Percentiles rank a stretch among this genome's conserved stretches.
Evolutionary conservation across 2,888 invertebrate species (phyloP).

Genomic region (Nemotelus pantherinus): DNA sequence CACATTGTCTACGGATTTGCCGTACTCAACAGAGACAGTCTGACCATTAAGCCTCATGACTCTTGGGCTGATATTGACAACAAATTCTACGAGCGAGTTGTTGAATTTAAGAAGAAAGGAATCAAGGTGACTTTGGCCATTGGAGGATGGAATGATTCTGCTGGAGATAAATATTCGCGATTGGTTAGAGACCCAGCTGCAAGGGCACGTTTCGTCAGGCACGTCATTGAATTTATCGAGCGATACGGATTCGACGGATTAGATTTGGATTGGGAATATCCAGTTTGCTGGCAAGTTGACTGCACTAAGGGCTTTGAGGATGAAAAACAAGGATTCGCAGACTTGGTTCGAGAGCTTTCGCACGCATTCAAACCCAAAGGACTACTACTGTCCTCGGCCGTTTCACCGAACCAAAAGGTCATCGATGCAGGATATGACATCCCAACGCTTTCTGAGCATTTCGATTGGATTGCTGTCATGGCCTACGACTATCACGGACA

Average conservation of each 20-base stretch:
- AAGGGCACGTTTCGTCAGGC: constrained; percentile 77
- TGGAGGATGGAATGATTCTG: constrained; percentile 96
- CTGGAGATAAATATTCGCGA: constrained; percentile 87
- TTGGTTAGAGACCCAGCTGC: constrained; percentile 79
- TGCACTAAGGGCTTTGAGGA: constrained; percentile 83
- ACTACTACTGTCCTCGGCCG: constrained; percentile 81
- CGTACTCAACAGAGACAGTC: constrained; percentile 78
- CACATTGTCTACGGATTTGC: constrained; percentile 94
- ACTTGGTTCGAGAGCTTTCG: constrained; percentile 78
- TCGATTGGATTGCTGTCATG: constrained; percentile 93
- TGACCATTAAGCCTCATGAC: constrained; percentile 86
- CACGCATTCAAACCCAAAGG: constrained; percentile 76
- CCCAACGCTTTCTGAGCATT: constrained; percentile 75
- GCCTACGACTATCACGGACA: constrained; percentile 92
- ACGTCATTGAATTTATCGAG: constrained; percentile 80
- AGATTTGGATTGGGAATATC: constrained; percentile 95
- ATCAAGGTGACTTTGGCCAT: constrained; percentile 87
- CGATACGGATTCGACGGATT: constrained; percentile 88
- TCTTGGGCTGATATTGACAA: constrained; percentile 91
- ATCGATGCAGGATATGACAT: constrained; percentile 88
- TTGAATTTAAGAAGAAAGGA: constrained; percentile 75
- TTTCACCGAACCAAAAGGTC: constrained; percentile 84
- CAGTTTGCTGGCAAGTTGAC: constrained; percentile 90
- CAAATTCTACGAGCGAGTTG: constrained; percentile 89
- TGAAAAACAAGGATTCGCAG: constrained; percentile 82